A percentile compares a stretch with the other conserved stretches of the same genome.
phyloP scores from a whole-genome alignment of 2,888 invertebrate species.

The Tortricodes alternella region DNA sequence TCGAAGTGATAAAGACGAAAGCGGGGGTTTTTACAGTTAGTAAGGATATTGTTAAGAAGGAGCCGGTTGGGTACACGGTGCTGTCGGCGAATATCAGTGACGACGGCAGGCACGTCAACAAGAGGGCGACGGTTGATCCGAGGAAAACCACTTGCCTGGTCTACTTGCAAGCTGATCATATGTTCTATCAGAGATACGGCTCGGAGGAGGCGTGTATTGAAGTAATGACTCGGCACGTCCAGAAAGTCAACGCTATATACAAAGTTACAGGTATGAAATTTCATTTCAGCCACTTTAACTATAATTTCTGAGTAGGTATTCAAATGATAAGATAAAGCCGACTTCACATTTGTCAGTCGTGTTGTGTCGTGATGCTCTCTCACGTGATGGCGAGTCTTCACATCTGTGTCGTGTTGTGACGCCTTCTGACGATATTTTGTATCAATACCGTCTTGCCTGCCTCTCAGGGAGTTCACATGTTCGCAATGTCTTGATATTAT shows the following conservation, averaged over 20 bases:
- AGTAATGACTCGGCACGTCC: constrained; percentile 96
- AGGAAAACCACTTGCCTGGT: constrained; percentile 97
- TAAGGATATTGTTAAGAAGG: constrained; percentile 85
- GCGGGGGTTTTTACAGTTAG: constrained; percentile 85
- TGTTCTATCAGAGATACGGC: constrained; percentile 97
- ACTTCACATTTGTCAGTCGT: too few relatives aligned
- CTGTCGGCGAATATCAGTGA: constrained; percentile 75
- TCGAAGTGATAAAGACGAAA: constrained; percentile 86
- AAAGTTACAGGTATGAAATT: constrained; percentile 87
- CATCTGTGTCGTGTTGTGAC: neutral
- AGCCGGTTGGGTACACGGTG: constrained; percentile 75
- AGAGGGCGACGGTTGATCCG: constrained; percentile 89
- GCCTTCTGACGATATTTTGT: too few relatives aligned
- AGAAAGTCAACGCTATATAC: constrained; percentile 95
- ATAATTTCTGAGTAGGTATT: constrained; percentile 11
- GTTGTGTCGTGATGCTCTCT: too few relatives aligned
- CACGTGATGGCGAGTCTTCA: neutral
- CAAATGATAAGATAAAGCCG: too few relatives aligned
- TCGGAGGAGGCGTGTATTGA: constrained; percentile 97
- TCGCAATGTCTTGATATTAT: too few relatives aligned
- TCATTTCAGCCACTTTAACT: neutral
- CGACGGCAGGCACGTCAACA: constrained; percentile 84
- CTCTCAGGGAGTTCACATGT: too few relatives aligned
- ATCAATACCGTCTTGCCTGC: too few relatives aligned
- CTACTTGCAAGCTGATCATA: constrained; percentile 97